Conservation (phyloP, 2,797 vertebrate species). For the Gila robusta region DNA sequence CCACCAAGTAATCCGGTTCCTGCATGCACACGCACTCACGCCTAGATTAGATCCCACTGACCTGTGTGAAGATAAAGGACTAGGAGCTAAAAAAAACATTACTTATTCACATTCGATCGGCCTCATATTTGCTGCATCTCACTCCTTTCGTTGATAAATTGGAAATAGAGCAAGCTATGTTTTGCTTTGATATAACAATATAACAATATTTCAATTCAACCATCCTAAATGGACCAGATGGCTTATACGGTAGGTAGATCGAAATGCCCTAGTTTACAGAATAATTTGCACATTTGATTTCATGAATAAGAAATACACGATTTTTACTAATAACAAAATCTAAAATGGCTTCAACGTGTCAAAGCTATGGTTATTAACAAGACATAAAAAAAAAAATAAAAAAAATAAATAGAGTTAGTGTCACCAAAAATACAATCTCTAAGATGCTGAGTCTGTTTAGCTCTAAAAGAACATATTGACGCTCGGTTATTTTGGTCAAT, state of each 20-base stretch:
- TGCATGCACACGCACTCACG: slow-evolving; percentile 60
- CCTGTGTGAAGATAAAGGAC: slow-evolving; percentile 51
- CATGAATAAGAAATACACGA: slow-evolving; percentile 12
- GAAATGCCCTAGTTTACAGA: not conserved
- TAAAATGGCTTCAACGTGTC: slow-evolving; percentile 54
- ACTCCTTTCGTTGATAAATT: slow-evolving; percentile 29
- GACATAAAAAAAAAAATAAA: too few relatives aligned
- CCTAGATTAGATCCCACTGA: slow-evolving; percentile 66
- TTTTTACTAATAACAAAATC: slow-evolving; percentile 46
- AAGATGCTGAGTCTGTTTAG: slow-evolving; percentile 72
- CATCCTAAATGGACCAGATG: slow-evolving; percentile 21
- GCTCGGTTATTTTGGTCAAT: slow-evolving; percentile 84
- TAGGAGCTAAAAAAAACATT: slow-evolving; percentile 50
- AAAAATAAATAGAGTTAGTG: slow-evolving; percentile 71
- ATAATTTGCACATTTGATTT: not conserved
- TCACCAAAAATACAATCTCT: slow-evolving; percentile 75
- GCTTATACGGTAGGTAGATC: not conserved
- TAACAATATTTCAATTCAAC: not conserved
- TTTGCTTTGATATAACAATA: slow-evolving; percentile 17
- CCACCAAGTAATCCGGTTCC: slow-evolving; percentile 67
- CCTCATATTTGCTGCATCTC: slow-evolving; percentile 31
- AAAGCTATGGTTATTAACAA: slow-evolving; percentile 58
- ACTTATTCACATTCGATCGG: slow-evolving; percentile 50
- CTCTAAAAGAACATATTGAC: slow-evolving; percentile 82
- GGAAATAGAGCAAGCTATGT: slow-evolving; percentile 21